Percentiles rank a stretch among this genome's conserved stretches.
Evolutionary conservation across 2,797 vertebrate species (phyloP).

Genomic region (Hypotaenidia okinawae): DNA sequence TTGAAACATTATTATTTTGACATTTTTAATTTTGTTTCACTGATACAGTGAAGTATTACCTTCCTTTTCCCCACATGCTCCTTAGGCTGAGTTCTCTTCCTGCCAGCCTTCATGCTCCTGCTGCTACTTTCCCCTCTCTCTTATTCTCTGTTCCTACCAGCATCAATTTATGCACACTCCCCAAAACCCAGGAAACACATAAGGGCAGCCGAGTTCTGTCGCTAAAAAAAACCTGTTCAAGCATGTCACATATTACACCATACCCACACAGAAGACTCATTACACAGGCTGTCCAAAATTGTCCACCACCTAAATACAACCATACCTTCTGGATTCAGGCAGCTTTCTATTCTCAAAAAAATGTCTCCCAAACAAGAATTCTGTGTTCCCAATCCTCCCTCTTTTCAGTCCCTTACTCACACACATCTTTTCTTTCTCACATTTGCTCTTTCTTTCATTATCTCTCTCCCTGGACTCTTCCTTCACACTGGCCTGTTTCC

Average conservation of each 20-base stretch:
- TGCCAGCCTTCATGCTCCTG: not conserved
- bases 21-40: not conserved
- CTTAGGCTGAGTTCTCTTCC: not conserved
- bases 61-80: not conserved
- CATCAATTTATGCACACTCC: not conserved
- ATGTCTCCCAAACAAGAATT: not conserved
- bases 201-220: not conserved
- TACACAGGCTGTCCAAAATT: not conserved
- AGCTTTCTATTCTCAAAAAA: not conserved
- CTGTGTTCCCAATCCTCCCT: not conserved
- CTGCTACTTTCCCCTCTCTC: not conserved
- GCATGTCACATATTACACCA: not conserved
- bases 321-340: not conserved
- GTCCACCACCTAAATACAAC: not conserved
- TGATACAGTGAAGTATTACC: not conserved
- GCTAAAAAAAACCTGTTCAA: slow-evolving; percentile 16
- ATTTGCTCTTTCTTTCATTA: not conserved
- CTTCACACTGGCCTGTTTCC: not conserved
- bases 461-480: not conserved
- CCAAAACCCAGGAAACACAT: not conserved
- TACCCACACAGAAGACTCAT: slow-evolving; percentile 9
- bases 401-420: not conserved
- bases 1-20: not conserved
- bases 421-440: not conserved
- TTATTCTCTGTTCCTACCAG: not conserved